phyloP scores from a whole-genome alignment of 2,113 vertebrate genomes.

The Urocitellus parryii region DNA sequence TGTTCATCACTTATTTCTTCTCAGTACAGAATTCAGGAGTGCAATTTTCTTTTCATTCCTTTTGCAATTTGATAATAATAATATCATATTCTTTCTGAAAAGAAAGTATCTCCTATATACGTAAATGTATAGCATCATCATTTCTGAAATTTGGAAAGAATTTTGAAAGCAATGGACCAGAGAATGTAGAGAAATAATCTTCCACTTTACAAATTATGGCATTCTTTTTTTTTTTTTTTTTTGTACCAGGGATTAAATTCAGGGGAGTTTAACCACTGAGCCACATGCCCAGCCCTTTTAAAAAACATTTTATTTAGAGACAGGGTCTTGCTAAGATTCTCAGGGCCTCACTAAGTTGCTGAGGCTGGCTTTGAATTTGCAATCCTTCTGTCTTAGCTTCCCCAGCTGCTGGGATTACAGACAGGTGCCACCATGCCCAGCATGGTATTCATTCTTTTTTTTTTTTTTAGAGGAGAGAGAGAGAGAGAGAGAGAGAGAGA shows the following conservation, averaged over 20 bases:
- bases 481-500: too few species aligned
- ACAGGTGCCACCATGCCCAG: too few species aligned
- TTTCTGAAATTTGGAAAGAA: conserved; percentile 45
- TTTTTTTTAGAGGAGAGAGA: too few species aligned
- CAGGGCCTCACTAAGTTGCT: too few species aligned
- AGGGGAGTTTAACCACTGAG: too few species aligned
- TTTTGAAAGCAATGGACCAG: conserved; percentile 17
- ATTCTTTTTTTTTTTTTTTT: not conserved
- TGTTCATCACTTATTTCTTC: not conserved
- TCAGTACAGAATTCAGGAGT: not conserved
- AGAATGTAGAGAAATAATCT: not conserved
- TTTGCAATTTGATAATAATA: conserved; percentile 23
- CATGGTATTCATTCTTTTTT: not conserved
- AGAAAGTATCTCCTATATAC: not conserved
- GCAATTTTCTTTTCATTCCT: not conserved
- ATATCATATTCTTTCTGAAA: conserved; percentile 36
- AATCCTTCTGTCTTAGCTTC: too few species aligned
- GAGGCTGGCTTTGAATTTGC: too few species aligned
- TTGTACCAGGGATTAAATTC: too few species aligned
- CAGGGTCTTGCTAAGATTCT: too few species aligned
- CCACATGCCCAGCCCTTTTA: too few species aligned
- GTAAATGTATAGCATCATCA: not conserved
- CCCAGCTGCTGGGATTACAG: too few species aligned
- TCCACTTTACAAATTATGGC: not conserved
- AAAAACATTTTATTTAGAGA: too few species aligned